Evolutionary conservation across 2,113 vertebrate genomes (phyloP).

Genomic region (Laticauda colubrina): DNA sequence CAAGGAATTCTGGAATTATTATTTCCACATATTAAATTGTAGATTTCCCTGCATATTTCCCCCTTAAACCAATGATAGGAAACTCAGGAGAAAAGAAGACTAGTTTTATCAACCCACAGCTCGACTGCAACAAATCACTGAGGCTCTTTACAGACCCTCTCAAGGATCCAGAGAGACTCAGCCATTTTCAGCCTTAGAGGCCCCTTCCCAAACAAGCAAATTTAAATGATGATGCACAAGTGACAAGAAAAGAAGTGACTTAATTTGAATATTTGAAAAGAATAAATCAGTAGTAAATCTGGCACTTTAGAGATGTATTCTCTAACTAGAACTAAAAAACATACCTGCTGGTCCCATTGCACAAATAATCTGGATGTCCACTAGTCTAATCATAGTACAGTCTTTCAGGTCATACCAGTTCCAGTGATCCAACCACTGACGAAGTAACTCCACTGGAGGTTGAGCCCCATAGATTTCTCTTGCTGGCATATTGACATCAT

Average conservation of each 20-base stretch:
- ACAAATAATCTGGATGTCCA: conserved; percentile 86
- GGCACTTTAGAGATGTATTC: not conserved
- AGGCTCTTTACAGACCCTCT: not conserved
- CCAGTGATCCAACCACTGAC: conserved; percentile 91
- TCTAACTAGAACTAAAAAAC: conserved; percentile 10
- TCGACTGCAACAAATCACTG: not conserved
- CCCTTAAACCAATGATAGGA: not conserved
- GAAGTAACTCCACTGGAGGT: conserved; percentile 87
- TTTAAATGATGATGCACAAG: not conserved
- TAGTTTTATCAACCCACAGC: not conserved
- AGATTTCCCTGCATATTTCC: not conserved
- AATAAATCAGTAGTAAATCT: not conserved
- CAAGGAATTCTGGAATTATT: not conserved
- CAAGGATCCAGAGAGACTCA: not conserved
- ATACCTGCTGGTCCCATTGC: conserved; percentile 91
- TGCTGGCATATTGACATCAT: conserved; percentile 94
- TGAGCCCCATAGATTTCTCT: conserved; percentile 89
- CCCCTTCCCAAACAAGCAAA: not conserved
- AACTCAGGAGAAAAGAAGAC: not conserved
- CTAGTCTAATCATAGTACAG: conserved; percentile 81
- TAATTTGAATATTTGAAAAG: not conserved
- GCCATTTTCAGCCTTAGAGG: not conserved
- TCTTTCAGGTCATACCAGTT: conserved; percentile 93
- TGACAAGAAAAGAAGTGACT: not conserved
- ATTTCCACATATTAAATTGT: not conserved